phyloP scores from a whole-genome alignment of 2,888 invertebrate genomes.

The Zele albiditarsus region DNA sequence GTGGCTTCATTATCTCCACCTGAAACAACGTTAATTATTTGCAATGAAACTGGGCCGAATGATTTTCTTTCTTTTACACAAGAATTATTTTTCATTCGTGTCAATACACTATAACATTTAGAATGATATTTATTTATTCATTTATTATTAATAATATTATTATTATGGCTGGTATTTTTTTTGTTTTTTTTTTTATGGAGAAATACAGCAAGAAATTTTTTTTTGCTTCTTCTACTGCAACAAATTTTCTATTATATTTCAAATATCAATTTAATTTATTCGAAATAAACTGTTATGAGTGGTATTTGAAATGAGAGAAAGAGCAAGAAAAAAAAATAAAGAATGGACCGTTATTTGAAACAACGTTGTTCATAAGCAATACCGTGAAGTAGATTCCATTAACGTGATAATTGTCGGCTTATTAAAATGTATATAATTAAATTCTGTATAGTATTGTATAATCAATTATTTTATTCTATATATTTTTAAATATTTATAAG shows the following conservation, averaged over 20 bases:
- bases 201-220: neutral
- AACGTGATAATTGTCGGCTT: slow-evolving; percentile 46
- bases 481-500: neutral
- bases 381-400: slow-evolving; percentile 50
- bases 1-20: slow-evolving; percentile 39
- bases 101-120: neutral
- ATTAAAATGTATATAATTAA: slow-evolving; percentile 36
- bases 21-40: slow-evolving; percentile 34
- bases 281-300: no score
- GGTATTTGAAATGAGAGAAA: neutral
- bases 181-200: neutral
- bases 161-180: no score
- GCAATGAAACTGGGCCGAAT: slow-evolving; percentile 19
- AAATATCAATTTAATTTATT: neutral
- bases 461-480: neutral
- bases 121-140: neutral
- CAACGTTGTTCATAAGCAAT: slow-evolving; percentile 12
- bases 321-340: neutral
- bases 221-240: neutral
- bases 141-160: no score
- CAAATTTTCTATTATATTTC: no score
- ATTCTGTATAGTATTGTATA: neutral
- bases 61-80: neutral
- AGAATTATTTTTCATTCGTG: neutral
- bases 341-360: slow-evolving; percentile 36